These are phyloP conservation scores for Euplagia quadripunctaria DNA, from an alignment of 2,888 invertebrate genomes.

Conservation along the genomic window DNA sequence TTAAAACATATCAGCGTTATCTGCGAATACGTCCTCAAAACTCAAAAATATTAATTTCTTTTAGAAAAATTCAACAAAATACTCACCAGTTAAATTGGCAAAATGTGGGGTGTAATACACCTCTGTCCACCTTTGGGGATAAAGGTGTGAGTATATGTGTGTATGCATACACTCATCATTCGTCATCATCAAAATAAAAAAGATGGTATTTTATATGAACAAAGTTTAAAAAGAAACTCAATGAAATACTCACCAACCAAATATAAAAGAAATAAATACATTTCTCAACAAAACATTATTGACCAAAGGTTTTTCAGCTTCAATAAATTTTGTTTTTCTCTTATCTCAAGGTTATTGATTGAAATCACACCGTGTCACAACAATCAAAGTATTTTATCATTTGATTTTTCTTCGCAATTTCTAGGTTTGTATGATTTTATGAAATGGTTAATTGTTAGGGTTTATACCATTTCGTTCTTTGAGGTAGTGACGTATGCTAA, in stretches of 20 bases:
- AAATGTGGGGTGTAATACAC: too few relatives aligned
- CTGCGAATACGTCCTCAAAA: too few relatives aligned
- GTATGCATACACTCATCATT: neutral
- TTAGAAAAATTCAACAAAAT: too few relatives aligned
- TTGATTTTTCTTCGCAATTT: neutral
- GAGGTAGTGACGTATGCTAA: too few relatives aligned
- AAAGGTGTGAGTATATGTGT: neutral
- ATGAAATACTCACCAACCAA: slow-evolving; percentile 4
- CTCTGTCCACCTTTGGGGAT: too few relatives aligned
- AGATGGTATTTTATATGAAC: neutral
- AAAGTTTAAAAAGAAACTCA: neutral
- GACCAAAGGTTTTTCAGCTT: neutral
- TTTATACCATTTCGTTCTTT: too few relatives aligned
- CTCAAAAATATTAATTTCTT: too few relatives aligned
- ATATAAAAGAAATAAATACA: neutral
- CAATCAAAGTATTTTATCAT: neutral
- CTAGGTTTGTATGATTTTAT: neutral
- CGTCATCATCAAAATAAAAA: neutral
- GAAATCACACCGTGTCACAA: neutral
- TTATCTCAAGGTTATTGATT: neutral
- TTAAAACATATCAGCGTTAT: too few relatives aligned
- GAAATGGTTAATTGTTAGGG: neutral
- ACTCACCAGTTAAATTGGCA: too few relatives aligned
- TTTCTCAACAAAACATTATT: neutral
- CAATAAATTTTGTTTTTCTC: neutral